Conservation (phyloP, 2,888 invertebrate species). For the Amphipyra tragopoginis region DNA sequence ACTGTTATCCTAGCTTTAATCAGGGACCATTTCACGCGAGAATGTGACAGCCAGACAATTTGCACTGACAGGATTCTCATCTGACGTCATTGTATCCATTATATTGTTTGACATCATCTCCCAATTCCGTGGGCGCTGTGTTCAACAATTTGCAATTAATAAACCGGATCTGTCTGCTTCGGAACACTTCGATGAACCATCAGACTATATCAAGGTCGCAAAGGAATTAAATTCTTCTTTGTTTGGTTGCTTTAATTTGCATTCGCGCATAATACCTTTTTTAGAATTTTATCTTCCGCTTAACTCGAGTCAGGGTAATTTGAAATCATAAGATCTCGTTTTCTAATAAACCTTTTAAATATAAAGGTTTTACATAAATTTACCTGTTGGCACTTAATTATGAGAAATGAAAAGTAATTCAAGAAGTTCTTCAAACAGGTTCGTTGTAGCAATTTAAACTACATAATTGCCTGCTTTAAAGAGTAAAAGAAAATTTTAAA, state of each 20-base stretch:
- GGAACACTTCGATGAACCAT: slow-evolving; percentile 51
- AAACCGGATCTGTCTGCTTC: slow-evolving; percentile 51
- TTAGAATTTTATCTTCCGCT: slow-evolving; percentile 36
- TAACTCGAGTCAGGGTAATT: slow-evolving; percentile 8
- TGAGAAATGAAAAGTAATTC: slow-evolving; percentile 41
- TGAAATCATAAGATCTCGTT: slow-evolving; percentile 12
- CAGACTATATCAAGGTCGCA: slow-evolving; percentile 45
- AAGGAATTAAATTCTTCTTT: slow-evolving; percentile 51
- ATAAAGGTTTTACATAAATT: slow-evolving; percentile 18
- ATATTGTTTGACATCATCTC: slow-evolving; percentile 55
- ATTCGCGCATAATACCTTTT: slow-evolving; percentile 41
- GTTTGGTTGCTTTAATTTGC: slow-evolving; percentile 54
- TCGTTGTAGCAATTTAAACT: slow-evolving; percentile 39
- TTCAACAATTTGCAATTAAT: slow-evolving; percentile 53
- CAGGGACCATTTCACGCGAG: slow-evolving; percentile 14
- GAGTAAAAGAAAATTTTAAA: slow-evolving; percentile 47
- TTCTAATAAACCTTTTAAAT: slow-evolving; percentile 18
- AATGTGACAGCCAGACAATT: slow-evolving; percentile 34
- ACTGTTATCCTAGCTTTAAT: slow-evolving; percentile 13
- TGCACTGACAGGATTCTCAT: slow-evolving; percentile 25
- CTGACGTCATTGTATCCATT: slow-evolving; percentile 45
- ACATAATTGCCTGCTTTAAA: slow-evolving; percentile 40
- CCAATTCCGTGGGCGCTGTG: slow-evolving; percentile 41
- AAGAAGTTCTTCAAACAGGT: slow-evolving; percentile 43
- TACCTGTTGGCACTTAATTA: slow-evolving; percentile 25